These are phyloP conservation scores for Percopsis omiscomaycus DNA, from an alignment of 2,797 vertebrate species.

Conservation along the genomic window DNA sequence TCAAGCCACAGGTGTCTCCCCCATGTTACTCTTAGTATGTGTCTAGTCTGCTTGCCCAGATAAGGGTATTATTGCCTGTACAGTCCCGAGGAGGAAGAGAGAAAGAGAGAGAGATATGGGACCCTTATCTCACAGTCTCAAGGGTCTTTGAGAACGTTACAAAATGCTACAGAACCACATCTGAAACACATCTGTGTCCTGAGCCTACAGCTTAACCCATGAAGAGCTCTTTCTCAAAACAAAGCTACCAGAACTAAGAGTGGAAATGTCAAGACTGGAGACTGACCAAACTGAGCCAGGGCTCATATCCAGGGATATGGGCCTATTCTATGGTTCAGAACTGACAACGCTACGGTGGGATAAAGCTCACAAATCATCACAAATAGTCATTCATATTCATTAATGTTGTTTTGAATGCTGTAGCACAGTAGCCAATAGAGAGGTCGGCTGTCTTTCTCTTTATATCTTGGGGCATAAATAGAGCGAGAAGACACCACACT, in stretches of 20 bases:
- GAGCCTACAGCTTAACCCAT: neutral
- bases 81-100: neutral
- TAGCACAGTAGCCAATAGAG: too few species aligned
- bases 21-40: neutral
- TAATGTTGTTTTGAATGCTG: neutral
- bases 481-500: neutral
- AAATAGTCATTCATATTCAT: too few species aligned
- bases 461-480: neutral
- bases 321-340: too few species aligned
- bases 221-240: neutral
- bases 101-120: neutral
- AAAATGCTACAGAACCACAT: neutral
- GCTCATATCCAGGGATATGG: too few species aligned
- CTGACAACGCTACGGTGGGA: too few species aligned
- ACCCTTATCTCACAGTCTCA: constrained; percentile 9
- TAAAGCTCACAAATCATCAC: too few species aligned
- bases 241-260: neutral
- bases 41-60: constrained; percentile 29
- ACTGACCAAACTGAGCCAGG: too few species aligned
- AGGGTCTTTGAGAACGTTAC: neutral
- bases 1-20: neutral
- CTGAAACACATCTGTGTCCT: neutral
- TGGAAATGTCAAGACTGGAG: too few species aligned
- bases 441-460: neutral
- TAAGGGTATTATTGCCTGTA: constrained; percentile 15